Evolutionary conservation across 2,888 invertebrate species (phyloP), one percentile per base, ranked within the genome.

Genomic region (Catonia carolina): DNA sequence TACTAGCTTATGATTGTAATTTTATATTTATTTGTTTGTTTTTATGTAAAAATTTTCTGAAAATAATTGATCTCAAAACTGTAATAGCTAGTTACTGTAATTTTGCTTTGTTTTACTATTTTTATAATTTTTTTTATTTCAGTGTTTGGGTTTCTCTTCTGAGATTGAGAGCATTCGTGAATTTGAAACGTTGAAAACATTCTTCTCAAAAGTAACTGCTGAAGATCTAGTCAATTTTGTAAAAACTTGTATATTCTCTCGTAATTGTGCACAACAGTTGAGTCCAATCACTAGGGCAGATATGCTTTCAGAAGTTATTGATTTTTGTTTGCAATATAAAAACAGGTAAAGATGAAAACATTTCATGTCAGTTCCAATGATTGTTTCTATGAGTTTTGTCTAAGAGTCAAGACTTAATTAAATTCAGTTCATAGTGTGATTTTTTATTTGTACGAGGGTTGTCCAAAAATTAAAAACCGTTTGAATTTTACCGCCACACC

Each of bases 171-270:
- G 50, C 7, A 15, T 56, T 18, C 35, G 41, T 4, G 51, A 56
- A 22, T 56, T 56, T 35, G 33, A 27, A 14, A 1, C n/a, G 1
- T 22, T 58, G 49, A 36, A 20, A 37, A 48, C 27, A 31, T 54
- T 53, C 39, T 41, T 48, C 18, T 48, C 52, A 18, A 56, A 58
- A 35, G n/a, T 58, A 36, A 41, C 39, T n/a, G 58, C 41, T 17
- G 42, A 33, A 1, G 58, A 58, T 17, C 23, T 58, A 10, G 35
- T 58, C 6, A 47, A 22, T 14, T 53, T 58, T 36, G 15, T 58
- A 17, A 47, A 48, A n/a, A 49, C 14, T 10, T 23, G 52, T 10
- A 27, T 58, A 18, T 58, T 58, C 31, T 53, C 52, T n/a, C 53
- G 47, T 31, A 52, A 53, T 33, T 47, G 53, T 50, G 58, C 53